Conservation (phyloP, 2,113 vertebrate species). For the Symphodus melops region DNA sequence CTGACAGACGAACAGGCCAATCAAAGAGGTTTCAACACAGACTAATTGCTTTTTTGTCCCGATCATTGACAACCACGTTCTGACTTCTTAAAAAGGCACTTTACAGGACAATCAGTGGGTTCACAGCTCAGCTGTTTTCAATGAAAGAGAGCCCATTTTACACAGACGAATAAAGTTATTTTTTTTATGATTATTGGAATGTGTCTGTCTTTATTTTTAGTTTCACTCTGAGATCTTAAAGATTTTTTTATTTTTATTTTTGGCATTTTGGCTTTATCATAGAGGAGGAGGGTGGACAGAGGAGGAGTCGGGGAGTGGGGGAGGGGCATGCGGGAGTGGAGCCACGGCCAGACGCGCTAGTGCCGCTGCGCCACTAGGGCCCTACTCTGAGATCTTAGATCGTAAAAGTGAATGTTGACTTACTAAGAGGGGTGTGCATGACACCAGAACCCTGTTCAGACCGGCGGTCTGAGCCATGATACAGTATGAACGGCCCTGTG, state of each 20-base stretch:
- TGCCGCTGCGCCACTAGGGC: no score
- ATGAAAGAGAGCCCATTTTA: neutral
- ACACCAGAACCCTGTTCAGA: no score
- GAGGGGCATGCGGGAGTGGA: no score
- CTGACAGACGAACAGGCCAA: neutral
- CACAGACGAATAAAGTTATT: slow-evolving; percentile 39
- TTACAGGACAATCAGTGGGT: neutral
- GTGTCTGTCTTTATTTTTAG: slow-evolving; percentile 1
- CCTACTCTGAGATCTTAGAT: neutral
- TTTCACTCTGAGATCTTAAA: no score
- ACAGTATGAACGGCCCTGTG: no score
- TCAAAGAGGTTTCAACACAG: slow-evolving; percentile 11
- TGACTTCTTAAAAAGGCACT: slow-evolving; percentile 33
- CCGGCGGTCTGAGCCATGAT: no score
- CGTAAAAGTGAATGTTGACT: neutral
- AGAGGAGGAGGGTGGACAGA: no score
- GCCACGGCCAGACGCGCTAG: no score
- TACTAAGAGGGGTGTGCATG: no score
- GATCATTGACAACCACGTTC: neutral
- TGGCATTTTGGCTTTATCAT: no score
- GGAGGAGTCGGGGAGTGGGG: no score
- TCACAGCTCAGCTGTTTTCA: slow-evolving; percentile 2
- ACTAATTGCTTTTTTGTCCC: neutral
- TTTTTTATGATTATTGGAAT: neutral
- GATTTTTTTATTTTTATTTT: no score